Conservation (phyloP, 1,140 invertebrate genomes). For the Pogonognathellus flavescens region DNA sequence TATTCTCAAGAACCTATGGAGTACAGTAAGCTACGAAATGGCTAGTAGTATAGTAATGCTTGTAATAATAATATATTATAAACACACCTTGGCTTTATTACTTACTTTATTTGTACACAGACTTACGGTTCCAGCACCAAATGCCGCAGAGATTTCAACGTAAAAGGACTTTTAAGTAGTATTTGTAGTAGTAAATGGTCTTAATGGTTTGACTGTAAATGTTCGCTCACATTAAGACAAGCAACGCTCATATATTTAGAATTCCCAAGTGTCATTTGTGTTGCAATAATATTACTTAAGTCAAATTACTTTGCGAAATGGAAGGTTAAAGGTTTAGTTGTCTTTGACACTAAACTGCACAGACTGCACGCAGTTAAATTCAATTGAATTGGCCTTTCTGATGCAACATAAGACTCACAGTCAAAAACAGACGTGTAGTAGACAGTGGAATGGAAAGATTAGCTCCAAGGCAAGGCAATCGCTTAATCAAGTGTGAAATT, state of each 20-base stretch:
- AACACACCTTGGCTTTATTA: neutral
- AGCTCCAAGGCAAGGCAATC: constrained; percentile 16
- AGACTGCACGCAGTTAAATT: neutral
- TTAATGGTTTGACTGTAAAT: neutral
- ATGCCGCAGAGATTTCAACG: neutral
- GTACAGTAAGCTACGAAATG: too few relatives aligned
- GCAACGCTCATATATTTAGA: too few relatives aligned
- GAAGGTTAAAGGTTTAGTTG: constrained; percentile 4
- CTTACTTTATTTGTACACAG: neutral
- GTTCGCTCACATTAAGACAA: neutral
- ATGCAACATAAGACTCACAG: neutral
- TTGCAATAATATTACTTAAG: neutral
- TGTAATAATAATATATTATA: neutral
- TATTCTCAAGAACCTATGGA: too few relatives aligned
- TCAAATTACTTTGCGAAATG: constrained; percentile 6
- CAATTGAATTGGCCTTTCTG: constrained; percentile 24
- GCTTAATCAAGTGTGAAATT: constrained; percentile 51
- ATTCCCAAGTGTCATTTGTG: too few relatives aligned
- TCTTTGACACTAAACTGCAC: constrained; percentile 25
- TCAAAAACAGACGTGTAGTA: neutral
- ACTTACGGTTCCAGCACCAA: neutral
- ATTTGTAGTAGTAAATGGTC: neutral
- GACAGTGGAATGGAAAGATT: neutral
- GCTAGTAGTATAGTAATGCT: neutral
- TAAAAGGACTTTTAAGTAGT: neutral